phyloP scores from a whole-genome alignment of 2,888 invertebrate genomes.

The Panorpa germanica region DNA sequence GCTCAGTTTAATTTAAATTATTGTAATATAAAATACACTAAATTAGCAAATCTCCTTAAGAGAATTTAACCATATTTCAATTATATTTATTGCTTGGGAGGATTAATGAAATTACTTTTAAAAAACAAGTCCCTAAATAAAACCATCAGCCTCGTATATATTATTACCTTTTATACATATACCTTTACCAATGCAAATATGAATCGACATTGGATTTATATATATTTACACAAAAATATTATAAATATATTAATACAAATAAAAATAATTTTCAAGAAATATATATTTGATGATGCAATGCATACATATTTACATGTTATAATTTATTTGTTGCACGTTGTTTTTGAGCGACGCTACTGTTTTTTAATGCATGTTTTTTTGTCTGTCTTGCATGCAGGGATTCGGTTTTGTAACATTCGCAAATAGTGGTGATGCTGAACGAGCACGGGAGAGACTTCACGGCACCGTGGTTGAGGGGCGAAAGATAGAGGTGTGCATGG shows the following conservation, averaged over 20 bases:
- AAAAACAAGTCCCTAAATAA: no score
- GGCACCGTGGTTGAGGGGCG: slow-evolving; percentile 99
- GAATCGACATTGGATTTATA: slow-evolving; percentile 11
- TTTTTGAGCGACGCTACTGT: slow-evolving; percentile 56
- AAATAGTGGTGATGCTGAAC: slow-evolving; percentile 99
- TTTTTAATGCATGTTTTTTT: slow-evolving; percentile 76
- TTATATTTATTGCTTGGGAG: no score
- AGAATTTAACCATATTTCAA: no score
- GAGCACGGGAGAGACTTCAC: slow-evolving; percentile 99
- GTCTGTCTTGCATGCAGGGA: slow-evolving; percentile 99
- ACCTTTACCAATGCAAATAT: no score
- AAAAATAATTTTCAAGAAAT: slow-evolving; percentile 12
- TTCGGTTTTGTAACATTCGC: slow-evolving; percentile 99
- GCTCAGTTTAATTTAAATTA: no score
- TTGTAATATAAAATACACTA: no score
- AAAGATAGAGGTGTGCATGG: slow-evolving; percentile 99
- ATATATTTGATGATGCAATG: slow-evolving; percentile 34
- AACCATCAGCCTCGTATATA: no score
- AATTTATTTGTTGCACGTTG: slow-evolving; percentile 59
- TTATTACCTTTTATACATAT: no score
- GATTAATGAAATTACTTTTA: no score
- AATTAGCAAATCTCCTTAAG: no score
- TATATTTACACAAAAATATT: slow-evolving; percentile 6
- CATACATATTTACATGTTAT: slow-evolving; percentile 42
- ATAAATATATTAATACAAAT: slow-evolving; percentile 1